Evolutionary conservation across 2,113 vertebrate species (phyloP), one percentile per base, ranked within the genome.

Genomic region (Chlamydotis undulata): DNA sequence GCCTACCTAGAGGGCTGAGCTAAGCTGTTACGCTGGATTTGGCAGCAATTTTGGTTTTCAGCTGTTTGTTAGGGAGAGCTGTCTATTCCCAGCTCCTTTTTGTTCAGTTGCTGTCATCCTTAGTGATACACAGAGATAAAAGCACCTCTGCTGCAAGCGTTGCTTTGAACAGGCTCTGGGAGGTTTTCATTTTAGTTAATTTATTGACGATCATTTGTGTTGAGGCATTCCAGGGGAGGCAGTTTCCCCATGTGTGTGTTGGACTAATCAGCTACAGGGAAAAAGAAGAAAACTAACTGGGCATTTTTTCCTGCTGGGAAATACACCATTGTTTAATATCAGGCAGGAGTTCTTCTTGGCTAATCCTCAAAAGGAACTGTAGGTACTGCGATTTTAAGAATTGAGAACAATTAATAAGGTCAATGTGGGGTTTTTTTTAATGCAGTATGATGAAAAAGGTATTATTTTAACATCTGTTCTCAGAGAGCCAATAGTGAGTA

Each of bases 241-340:
- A 92, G 45, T 21, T 93, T 89, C 73, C 60, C 74, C 17, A 3
- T 22, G 33, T 26, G 18, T 50, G 22, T 6, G 17, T 61, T 63
- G 63, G 29, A 64, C 31, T 93, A 91, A 94, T 90, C 31, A 96
- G 29, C 63, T 52, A 41, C 19, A 19, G 60, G 49, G 18, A 47
- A 92, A 92, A 91, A 53, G 57, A 15, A 88, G 28, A 86, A 94
- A 90, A 41, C 24, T 73, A 96, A 94, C 94, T 25, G 79, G 43
- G 43, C 5, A 2, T 37, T 5, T 59, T 87, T 87, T 85, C 85
- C 86, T 88, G 35, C 59, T 75, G 87, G 87, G 82, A 97, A 97
- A 82, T 52, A 55, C 14, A 2, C 76, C 61, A 12, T 78, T 90
- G 70, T 96, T 96, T 81, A 68, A 45, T 7, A 74, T 61, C 16